A percentile compares a stretch with the other conserved stretches of the same genome.
Conservation (phyloP, 1,140 invertebrate species). For the Formica selysi region DNA sequence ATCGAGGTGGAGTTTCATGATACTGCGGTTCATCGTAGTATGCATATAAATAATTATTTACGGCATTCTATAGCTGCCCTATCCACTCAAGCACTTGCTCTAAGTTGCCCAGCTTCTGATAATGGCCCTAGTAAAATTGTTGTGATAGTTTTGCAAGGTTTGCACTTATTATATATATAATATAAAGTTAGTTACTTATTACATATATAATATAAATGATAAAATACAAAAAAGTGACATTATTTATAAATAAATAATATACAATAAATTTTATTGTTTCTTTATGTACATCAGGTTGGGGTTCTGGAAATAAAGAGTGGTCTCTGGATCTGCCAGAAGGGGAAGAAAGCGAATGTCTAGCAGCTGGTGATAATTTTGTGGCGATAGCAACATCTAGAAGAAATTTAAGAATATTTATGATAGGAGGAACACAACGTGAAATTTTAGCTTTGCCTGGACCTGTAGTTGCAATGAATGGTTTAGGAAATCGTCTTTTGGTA, state of each 20-base stretch:
- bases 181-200: slow-evolving; percentile 53
- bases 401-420: slow-evolving; percentile 93
- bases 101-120: slow-evolving; percentile 90
- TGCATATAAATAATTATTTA: slow-evolving; percentile 95
- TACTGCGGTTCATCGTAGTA: slow-evolving; percentile 94
- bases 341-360: slow-evolving; percentile 92
- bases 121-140: slow-evolving; percentile 87
- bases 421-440: slow-evolving; percentile 95
- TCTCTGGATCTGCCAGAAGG: slow-evolving; percentile 90
- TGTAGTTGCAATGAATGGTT: slow-evolving; percentile 90
- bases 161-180: background rate
- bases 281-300: slow-evolving; percentile 81
- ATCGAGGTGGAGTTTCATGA: slow-evolving; percentile 99
- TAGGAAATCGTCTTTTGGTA: slow-evolving; percentile 90
- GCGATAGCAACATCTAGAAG: slow-evolving; percentile 92
- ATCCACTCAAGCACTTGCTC: slow-evolving; percentile 91
- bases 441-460: slow-evolving; percentile 91
- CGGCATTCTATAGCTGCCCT: slow-evolving; percentile 94
- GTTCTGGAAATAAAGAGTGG: slow-evolving; percentile 96
- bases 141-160: slow-evolving; percentile 82
- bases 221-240: background rate
- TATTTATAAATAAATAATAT: background rate
- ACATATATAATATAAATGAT: background rate
- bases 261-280: slow-evolving; percentile 23
- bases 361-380: slow-evolving; percentile 91